These are phyloP conservation scores for Ectobius pallidus DNA, from an alignment of 2,888 invertebrate genomes.

Conservation along the genomic window DNA sequence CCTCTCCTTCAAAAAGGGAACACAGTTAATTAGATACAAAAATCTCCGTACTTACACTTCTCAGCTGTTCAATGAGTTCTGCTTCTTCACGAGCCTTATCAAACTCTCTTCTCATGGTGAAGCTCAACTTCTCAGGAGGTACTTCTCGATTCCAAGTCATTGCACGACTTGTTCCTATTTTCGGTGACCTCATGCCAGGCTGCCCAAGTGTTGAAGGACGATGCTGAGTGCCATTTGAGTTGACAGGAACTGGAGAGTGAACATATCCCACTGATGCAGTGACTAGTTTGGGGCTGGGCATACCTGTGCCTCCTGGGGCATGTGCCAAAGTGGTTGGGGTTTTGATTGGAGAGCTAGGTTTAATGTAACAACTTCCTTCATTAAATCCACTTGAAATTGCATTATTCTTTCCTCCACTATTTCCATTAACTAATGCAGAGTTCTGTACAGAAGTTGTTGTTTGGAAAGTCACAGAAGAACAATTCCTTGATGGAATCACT, in stretches of 20 bases:
- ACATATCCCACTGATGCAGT: slow-evolving; percentile 65
- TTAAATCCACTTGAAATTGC: slow-evolving; percentile 31
- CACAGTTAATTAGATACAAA: too few species aligned
- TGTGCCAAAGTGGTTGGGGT: slow-evolving; percentile 57
- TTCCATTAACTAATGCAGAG: slow-evolving; percentile 49
- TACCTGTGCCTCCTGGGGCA: slow-evolving; percentile 50
- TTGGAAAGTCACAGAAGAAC: slow-evolving; percentile 41
- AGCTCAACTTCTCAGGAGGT: slow-evolving; percentile 77
- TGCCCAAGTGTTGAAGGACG: slow-evolving; percentile 25
- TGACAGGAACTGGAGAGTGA: slow-evolving; percentile 46
- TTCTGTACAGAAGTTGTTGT: slow-evolving; percentile 46
- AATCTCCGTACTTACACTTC: slow-evolving; percentile 76
- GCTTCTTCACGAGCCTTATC: slow-evolving; percentile 90
- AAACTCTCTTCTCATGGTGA: slow-evolving; percentile 91
- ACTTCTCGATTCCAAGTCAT: slow-evolving; percentile 71
- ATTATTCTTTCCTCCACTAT: slow-evolving; percentile 43
- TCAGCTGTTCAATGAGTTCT: slow-evolving; percentile 81
- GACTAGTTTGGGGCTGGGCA: slow-evolving; percentile 57
- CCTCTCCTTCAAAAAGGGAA: too few species aligned
- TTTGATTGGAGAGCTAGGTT: slow-evolving; percentile 71
- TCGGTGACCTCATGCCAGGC: slow-evolving; percentile 37
- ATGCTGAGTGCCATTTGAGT: slow-evolving; percentile 22
- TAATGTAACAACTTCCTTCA: slow-evolving; percentile 60
- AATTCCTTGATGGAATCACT: slow-evolving; percentile 76
- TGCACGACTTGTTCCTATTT: slow-evolving; percentile 36